Evolutionary conservation across 2,113 vertebrate genomes (phyloP).

Genomic region (Rhinoderma darwinii): DNA sequence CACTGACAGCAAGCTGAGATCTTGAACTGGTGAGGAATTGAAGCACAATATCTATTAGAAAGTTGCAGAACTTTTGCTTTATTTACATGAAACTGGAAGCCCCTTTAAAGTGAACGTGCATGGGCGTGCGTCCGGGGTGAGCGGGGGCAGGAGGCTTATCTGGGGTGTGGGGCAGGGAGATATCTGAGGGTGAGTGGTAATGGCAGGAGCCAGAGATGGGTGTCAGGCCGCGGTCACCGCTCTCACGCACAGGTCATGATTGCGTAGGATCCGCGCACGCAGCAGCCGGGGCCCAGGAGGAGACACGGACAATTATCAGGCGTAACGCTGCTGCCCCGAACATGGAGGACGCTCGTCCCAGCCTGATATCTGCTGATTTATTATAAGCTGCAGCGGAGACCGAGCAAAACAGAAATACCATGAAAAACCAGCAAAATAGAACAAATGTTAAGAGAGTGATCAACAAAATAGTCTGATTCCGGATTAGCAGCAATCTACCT

Average conservation of each 20-base stretch:
- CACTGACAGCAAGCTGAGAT: not conserved
- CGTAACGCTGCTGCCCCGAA: not conserved
- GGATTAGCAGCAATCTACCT: too few species aligned
- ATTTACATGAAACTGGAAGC: not conserved
- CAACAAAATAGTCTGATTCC: too few species aligned
- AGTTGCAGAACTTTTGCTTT: not conserved
- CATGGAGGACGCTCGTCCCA: not conserved
- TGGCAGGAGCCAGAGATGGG: not conserved
- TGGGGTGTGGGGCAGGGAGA: constrained; percentile 30
- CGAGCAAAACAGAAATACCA: not conserved
- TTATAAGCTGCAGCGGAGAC: not conserved
- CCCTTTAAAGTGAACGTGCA: not conserved
- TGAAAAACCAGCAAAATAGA: too few species aligned
- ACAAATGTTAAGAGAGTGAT: not conserved
- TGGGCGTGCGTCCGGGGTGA: not conserved
- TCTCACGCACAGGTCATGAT: not conserved
- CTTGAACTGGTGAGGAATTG: not conserved
- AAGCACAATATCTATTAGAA: not conserved
- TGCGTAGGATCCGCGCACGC: not conserved
- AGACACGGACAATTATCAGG: not conserved
- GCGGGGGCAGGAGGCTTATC: not conserved
- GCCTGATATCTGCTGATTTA: not conserved
- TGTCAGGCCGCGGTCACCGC: not conserved
- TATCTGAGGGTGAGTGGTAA: constrained; percentile 6
- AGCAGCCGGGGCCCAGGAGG: not conserved